Evolutionary conservation across 1,140 invertebrate species (phyloP).

Genomic region (Zophobas morio): DNA sequence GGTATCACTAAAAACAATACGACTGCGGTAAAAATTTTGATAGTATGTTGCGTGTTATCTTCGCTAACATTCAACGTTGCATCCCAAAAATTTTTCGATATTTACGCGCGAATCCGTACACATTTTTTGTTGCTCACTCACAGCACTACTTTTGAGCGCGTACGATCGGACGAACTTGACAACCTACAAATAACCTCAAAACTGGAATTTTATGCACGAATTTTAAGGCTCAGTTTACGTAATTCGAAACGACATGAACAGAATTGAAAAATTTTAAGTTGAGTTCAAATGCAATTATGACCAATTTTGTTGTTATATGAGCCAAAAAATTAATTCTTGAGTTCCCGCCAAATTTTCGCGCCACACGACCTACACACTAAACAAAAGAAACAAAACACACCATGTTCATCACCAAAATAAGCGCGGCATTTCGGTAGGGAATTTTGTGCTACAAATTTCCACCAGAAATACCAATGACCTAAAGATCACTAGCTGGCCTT

Average conservation of each 20-base stretch:
- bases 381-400: background rate
- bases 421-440: background rate
- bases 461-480: background rate
- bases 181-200: constrained; percentile 13
- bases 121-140: constrained; percentile 15
- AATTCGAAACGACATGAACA: background rate
- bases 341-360: constrained; percentile 24
- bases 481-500: too few relatives aligned
- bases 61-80: background rate
- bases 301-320: background rate
- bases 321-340: background rate
- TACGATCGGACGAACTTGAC: background rate
- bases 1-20: background rate
- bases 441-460: background rate
- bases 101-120: constrained; percentile 21
- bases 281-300: background rate
- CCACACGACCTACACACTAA: background rate
- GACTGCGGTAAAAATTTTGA: background rate
- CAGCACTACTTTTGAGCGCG: constrained; percentile 21
- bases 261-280: constrained; percentile 2
- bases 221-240: background rate
- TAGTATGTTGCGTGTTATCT: background rate
- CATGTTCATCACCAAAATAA: too few relatives aligned
- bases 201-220: background rate
- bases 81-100: constrained; percentile 1